Conservation (phyloP, 2,888 invertebrate genomes). For the Scaptomyza caliginosa region DNA sequence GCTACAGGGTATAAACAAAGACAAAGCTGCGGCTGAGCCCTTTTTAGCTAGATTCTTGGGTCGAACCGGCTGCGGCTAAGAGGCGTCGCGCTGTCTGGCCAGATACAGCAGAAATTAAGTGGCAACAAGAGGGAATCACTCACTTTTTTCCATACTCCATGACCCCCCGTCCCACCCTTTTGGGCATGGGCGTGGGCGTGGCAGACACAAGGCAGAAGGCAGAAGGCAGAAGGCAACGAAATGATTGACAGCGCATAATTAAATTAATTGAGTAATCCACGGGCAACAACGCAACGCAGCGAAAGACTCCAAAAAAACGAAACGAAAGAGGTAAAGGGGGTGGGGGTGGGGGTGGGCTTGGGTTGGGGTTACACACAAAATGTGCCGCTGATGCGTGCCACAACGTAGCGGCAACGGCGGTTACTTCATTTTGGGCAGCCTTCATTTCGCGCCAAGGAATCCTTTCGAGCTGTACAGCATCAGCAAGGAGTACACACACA, state of each 20-base stretch:
- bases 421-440: slow-evolving; percentile 51
- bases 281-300: slow-evolving; percentile 52
- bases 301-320: too few relatives aligned
- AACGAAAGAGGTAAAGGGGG: neutral
- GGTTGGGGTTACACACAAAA: slow-evolving; percentile 24
- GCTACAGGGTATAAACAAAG: slow-evolving; percentile 9
- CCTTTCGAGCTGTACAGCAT: slow-evolving; percentile 1
- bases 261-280: slow-evolving; percentile 85
- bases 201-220: slow-evolving; percentile 5
- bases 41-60: neutral
- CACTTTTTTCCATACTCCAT: slow-evolving; percentile 41
- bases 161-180: slow-evolving; percentile 7
- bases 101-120: slow-evolving; percentile 79
- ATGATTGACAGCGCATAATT: slow-evolving; percentile 85
- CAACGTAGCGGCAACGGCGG: slow-evolving; percentile 52
- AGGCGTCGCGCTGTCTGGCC: slow-evolving; percentile 47
- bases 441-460: slow-evolving; percentile 16
- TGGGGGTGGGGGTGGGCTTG: neutral
- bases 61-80: neutral
- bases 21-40: slow-evolving; percentile 27
- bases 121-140: slow-evolving; percentile 78
- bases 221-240: slow-evolving; percentile 72
- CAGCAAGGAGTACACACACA: slow-evolving; percentile 17
- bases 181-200: neutral
- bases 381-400: slow-evolving; percentile 67